These are phyloP conservation scores for Hermodice carunculata DNA, from an alignment of 2,888 invertebrate species.

Conservation along the genomic window DNA sequence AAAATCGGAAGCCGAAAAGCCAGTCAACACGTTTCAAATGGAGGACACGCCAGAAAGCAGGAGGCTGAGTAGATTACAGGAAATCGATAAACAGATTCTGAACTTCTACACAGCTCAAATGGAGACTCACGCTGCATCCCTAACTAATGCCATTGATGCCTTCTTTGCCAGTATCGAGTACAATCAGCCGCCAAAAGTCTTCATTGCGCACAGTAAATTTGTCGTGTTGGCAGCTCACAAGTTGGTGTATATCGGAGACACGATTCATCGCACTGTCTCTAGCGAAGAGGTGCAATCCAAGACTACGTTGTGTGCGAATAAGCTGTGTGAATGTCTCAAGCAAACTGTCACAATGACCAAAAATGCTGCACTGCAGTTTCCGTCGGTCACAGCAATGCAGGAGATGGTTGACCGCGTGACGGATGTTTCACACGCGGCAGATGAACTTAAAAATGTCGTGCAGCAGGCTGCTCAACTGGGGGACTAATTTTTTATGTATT, in stretches of 20 bases:
- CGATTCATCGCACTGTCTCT: constrained; percentile 87
- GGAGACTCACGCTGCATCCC: constrained; percentile 82
- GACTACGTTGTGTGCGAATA: constrained; percentile 62
- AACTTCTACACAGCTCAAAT: constrained; percentile 90
- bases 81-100: constrained; percentile 85
- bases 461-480: constrained; percentile 60
- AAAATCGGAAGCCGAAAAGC: constrained; percentile 5
- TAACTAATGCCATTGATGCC: constrained; percentile 91
- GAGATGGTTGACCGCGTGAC: constrained; percentile 94
- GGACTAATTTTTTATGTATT: too few species aligned
- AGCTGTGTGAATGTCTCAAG: constrained; percentile 65
- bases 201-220: constrained; percentile 93
- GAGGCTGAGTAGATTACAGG: background rate
- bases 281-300: constrained; percentile 80
- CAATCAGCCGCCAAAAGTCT: constrained; percentile 92
- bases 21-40: background rate
- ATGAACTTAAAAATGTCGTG: constrained; percentile 77
- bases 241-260: constrained; percentile 94
- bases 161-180: constrained; percentile 92
- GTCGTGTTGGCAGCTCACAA: constrained; percentile 94
- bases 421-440: constrained; percentile 86
- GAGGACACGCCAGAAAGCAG: background rate
- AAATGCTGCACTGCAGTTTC: constrained; percentile 91
- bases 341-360: constrained; percentile 89
- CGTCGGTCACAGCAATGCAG: constrained; percentile 89